These are phyloP conservation scores for Turritopsis dohrnii DNA, from an alignment of 30 jellyfish, hydroid and myxozoan species.

Conservation along the genomic window DNA sequence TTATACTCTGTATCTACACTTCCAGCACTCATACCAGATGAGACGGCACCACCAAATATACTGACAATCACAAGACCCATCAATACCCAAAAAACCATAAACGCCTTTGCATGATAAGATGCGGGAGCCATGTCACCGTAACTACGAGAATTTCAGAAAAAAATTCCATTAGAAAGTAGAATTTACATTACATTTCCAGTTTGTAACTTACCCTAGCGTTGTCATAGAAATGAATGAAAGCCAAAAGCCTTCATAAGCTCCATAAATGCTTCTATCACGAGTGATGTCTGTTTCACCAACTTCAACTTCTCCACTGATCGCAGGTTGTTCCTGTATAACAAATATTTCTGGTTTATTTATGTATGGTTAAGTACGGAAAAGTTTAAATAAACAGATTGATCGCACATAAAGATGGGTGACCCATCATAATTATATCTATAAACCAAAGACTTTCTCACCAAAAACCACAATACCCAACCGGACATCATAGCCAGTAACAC, in stretches of 20 bases:
- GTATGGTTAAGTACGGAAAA: background rate
- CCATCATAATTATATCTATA: no score
- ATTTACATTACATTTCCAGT: background rate
- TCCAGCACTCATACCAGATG: slow-evolving; percentile 22
- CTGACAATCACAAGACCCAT: slow-evolving; percentile 16
- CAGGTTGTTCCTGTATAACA: slow-evolving; percentile 27
- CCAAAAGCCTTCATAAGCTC: slow-evolving; percentile 31
- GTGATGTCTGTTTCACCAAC: slow-evolving; percentile 4
- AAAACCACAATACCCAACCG: slow-evolving; percentile 28
- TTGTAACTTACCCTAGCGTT: slow-evolving; percentile 22
- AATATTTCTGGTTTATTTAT: background rate
- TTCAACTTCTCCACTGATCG: background rate
- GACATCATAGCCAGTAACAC: background rate
- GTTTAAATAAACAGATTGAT: background rate
- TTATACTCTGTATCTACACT: background rate
- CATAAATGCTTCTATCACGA: background rate
- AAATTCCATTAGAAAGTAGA: background rate
- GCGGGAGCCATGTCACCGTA: slow-evolving; percentile 19
- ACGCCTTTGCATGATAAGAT: background rate
- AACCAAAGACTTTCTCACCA: background rate
- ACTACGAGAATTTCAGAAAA: background rate
- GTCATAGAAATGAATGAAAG: slow-evolving; percentile 22
- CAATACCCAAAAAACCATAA: slow-evolving; percentile 9
- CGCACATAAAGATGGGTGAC: background rate
- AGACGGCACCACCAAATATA: slow-evolving; percentile 32